Evolutionary conservation across 2,113 vertebrate species (phyloP), one percentile per base, ranked within the genome.

Genomic region (Pandion haliaetus): DNA sequence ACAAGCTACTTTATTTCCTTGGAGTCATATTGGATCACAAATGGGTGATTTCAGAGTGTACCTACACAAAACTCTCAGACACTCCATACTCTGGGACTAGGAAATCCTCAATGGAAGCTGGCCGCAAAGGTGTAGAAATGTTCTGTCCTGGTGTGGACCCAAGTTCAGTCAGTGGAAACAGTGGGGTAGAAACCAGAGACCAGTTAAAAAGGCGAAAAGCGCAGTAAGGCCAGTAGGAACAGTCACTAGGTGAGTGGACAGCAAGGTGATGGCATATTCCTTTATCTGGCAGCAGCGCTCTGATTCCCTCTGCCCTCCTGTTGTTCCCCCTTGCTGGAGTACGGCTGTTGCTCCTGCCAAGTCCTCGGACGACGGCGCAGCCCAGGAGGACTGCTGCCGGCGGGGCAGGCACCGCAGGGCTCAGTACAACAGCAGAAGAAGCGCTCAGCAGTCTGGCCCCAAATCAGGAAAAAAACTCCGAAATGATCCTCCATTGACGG

Each of bases 1-100:
- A 97, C 95, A 93, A 95, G 89, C 94, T 95, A 91, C 81, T 94
- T 97, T 93, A 78, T 97, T 97, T 97, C 91, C 96, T 97, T 82
- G 96, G 96, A 97, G 86, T 95, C 95, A 44, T 87, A 88, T 93
- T 77, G 90, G 95, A 95, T 96, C 95, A 94, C 82, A 89, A 97
- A 95, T 92, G 97, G 92, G 91, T 69, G 86, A 93, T 89, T 93
- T 86, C 77, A 81, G 95, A 95, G 93, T 72, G 81, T 77, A 89
- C 63, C 97, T 97, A 93, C 95, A 66, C 93, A 95, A 90, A 96
- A 67, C 78, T 82, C 90, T 93, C 90, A 96, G 95, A 89, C 77
- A 45, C 78, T 95, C 83, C 54, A 17, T 84, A 45, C 85, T 84
- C 96, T 97, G 97, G 96, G 96, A 94, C 94, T 96, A 94, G 95